A percentile compares a stretch with the other conserved stretches of the same genome.
Conservation (phyloP, 1,140 invertebrate species). For the Anagrus nilaparvatae region DNA sequence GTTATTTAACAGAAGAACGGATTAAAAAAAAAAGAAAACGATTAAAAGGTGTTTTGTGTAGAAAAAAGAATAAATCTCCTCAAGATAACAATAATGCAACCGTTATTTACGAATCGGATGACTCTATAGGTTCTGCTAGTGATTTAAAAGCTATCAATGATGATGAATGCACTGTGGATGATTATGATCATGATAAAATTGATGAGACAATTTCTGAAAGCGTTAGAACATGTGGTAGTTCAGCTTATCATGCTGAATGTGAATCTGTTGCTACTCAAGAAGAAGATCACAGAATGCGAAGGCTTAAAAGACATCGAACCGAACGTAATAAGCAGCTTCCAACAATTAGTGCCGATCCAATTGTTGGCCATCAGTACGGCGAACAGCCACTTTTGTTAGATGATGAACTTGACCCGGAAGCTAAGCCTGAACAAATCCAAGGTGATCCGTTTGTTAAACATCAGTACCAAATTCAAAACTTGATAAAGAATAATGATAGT, state of each 20-base stretch:
- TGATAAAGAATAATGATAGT: slow-evolving; percentile 21
- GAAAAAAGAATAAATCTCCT: too few relatives aligned
- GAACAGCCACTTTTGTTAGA: slow-evolving; percentile 68
- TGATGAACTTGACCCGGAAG: slow-evolving; percentile 64
- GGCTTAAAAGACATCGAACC: slow-evolving; percentile 11
- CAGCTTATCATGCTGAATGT: slow-evolving; percentile 61
- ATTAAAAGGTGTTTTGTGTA: slow-evolving; percentile 27
- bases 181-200: slow-evolving; percentile 29
- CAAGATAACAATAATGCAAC: slow-evolving; percentile 15
- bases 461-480: slow-evolving; percentile 28
- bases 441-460: slow-evolving; percentile 38
- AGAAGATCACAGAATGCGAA: slow-evolving; percentile 41
- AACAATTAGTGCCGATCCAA: slow-evolving; percentile 28
- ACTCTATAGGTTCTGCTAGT: slow-evolving; percentile 66
- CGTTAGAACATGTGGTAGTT: slow-evolving; percentile 55
- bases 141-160: slow-evolving; percentile 57
- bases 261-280: slow-evolving; percentile 57
- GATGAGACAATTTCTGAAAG: slow-evolving; percentile 58
- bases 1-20: slow-evolving; percentile 20
- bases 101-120: slow-evolving; percentile 44
- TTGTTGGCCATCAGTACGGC: slow-evolving; percentile 70
- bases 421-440: slow-evolving; percentile 32
- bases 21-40: slow-evolving; percentile 33
- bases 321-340: slow-evolving; percentile 14
- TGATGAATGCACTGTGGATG: slow-evolving; percentile 35